Conservation (phyloP, 2,113 vertebrate genomes). For the Penelope pileata region DNA sequence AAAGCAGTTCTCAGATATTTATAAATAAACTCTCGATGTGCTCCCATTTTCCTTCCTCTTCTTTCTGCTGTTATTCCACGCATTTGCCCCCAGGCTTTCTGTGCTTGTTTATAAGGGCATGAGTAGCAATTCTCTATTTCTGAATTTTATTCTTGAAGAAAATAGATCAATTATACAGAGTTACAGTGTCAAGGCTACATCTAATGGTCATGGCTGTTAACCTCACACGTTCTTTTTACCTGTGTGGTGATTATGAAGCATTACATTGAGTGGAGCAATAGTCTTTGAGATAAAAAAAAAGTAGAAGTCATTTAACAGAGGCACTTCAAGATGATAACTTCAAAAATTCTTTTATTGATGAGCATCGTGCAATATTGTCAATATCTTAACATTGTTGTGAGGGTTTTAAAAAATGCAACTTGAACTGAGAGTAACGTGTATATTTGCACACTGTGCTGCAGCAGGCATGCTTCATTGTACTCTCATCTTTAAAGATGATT, state of each 20-base stretch:
- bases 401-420: neutral
- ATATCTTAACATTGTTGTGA: neutral
- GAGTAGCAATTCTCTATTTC: slow-evolving; percentile 3
- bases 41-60: slow-evolving; percentile 40
- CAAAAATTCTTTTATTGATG: neutral
- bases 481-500: neutral
- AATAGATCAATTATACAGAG: slow-evolving; percentile 27
- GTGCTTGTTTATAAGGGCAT: neutral
- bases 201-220: slow-evolving; percentile 15
- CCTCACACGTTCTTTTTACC: slow-evolving; percentile 18
- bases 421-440: neutral
- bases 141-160: slow-evolving; percentile 32
- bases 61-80: neutral
- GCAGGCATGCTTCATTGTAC: neutral
- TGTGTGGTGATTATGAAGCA: neutral
- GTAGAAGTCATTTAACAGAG: slow-evolving; percentile 23
- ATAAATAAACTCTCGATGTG: slow-evolving; percentile 1
- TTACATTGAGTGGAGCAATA: slow-evolving; percentile 27
- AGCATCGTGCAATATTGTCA: neutral
- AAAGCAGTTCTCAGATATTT: slow-evolving; percentile 35
- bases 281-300: slow-evolving; percentile 7
- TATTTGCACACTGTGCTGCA: neutral
- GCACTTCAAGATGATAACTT: neutral
- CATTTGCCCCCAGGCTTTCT: slow-evolving; percentile 8
- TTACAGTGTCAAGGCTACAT: neutral